phyloP scores from a whole-genome alignment of 2,113 vertebrate genomes.

The Ivindomyrus marchei region DNA sequence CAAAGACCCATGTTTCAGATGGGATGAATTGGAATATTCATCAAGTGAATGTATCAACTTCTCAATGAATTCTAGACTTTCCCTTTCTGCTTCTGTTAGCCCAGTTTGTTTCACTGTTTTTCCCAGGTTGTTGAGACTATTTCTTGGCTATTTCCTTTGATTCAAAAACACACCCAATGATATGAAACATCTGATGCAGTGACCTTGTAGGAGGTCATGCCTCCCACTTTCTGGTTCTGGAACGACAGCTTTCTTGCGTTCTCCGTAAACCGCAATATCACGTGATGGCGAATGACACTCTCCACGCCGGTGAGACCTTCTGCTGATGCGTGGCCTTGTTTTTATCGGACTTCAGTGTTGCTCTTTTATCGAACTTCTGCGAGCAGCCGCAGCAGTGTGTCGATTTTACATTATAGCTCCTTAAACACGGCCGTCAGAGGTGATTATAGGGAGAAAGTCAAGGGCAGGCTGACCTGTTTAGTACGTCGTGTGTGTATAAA shows the following conservation, averaged over 20 bases:
- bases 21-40: not conserved
- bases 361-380: not conserved
- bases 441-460: not conserved
- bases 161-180: not conserved
- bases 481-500: not conserved
- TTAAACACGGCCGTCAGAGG: not conserved
- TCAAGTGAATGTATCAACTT: not conserved
- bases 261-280: not conserved
- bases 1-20: not conserved
- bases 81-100: not conserved
- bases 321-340: not conserved
- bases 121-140: not conserved
- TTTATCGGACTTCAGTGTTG: not conserved
- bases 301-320: not conserved
- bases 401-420: not conserved
- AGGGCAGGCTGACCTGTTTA: not conserved
- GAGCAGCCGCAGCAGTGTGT: not conserved
- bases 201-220: not conserved
- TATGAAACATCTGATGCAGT: not conserved
- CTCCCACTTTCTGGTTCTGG: not conserved
- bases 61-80: not conserved
- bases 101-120: not conserved
- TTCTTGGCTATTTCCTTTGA: not conserved
- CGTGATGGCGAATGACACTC: not conserved
- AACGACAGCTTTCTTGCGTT: not conserved